Evolutionary conservation across 1,140 invertebrate species (phyloP).

Genomic region (Papilio glaucus): DNA sequence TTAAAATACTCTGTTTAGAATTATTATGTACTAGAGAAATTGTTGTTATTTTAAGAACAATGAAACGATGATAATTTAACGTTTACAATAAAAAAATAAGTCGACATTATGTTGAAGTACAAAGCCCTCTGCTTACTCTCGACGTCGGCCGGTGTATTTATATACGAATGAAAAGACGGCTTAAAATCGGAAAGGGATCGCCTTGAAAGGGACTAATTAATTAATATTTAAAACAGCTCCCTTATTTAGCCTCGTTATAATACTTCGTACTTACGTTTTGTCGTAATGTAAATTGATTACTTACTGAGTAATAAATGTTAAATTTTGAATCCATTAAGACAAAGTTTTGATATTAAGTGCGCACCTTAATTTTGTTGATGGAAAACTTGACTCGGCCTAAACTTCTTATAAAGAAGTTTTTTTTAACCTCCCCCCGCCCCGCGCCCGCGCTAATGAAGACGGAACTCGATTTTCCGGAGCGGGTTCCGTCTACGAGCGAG

Average conservation of each 20-base stretch:
- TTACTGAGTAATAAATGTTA: conserved; percentile 70
- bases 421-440: conserved; percentile 44
- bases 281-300: conserved; percentile 75
- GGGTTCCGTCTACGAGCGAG: conserved; percentile 31
- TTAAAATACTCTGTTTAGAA: too few relatives aligned
- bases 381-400: conserved; percentile 71
- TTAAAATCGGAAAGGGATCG: conserved; percentile 39
- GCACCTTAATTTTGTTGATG: conserved; percentile 79
- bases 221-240: conserved; percentile 57
- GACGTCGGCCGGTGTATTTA: conserved; percentile 29
- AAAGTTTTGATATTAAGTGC: conserved; percentile 76
- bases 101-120: neutral
- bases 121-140: neutral
- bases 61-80: neutral
- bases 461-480: conserved; percentile 55
- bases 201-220: conserved; percentile 52
- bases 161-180: conserved; percentile 37
- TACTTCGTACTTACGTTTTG: conserved; percentile 54
- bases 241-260: conserved; percentile 48
- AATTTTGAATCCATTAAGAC: conserved; percentile 77
- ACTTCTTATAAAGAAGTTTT: conserved; percentile 71
- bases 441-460: conserved; percentile 64
- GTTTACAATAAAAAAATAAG: neutral
- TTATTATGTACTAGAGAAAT: too few relatives aligned
- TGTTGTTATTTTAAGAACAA: neutral